phyloP scores from a whole-genome alignment of 92 coral and sea anemone species.

The Desmophyllum pertusum region DNA sequence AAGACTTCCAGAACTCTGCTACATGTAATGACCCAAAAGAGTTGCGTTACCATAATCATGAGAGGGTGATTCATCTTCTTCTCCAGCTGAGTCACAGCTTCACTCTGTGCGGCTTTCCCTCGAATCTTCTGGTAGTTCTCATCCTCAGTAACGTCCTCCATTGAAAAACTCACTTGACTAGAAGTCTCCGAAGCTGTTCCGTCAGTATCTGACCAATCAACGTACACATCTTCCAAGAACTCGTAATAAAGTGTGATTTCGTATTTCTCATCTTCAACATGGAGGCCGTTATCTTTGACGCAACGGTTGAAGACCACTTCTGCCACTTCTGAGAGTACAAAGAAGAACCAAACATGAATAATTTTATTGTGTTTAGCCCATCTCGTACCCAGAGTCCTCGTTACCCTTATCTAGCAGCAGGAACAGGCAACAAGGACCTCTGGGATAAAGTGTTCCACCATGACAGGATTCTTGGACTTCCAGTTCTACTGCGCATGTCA shows the following conservation, averaged over 20 bases:
- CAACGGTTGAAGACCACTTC: slow-evolving; percentile 83
- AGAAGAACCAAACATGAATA: background rate
- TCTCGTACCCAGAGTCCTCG: too few species aligned
- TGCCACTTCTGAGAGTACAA: slow-evolving; percentile 74
- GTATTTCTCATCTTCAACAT: slow-evolving; percentile 68
- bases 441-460: too few species aligned
- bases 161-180: slow-evolving; percentile 58
- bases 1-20: background rate
- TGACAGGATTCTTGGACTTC: too few species aligned
- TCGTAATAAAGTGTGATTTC: slow-evolving; percentile 74
- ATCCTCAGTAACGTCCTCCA: slow-evolving; percentile 55
- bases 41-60: slow-evolving; percentile 84
- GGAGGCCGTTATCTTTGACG: slow-evolving; percentile 71
- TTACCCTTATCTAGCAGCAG: too few species aligned
- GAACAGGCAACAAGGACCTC: too few species aligned
- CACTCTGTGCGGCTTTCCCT: slow-evolving; percentile 41
- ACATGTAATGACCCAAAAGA: background rate
- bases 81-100: slow-evolving; percentile 74
- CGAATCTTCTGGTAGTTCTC: slow-evolving; percentile 44
- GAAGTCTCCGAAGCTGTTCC: slow-evolving; percentile 69
- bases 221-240: slow-evolving; percentile 89
- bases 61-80: slow-evolving; percentile 88
- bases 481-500: too few species aligned
- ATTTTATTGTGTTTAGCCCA: too few species aligned
- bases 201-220: slow-evolving; percentile 67